Percentiles rank a stretch among this genome's conserved stretches.
These are phyloP conservation scores for Pachyramphus minor DNA, from an alignment of 2,113 vertebrate species.

Conservation along the genomic window DNA sequence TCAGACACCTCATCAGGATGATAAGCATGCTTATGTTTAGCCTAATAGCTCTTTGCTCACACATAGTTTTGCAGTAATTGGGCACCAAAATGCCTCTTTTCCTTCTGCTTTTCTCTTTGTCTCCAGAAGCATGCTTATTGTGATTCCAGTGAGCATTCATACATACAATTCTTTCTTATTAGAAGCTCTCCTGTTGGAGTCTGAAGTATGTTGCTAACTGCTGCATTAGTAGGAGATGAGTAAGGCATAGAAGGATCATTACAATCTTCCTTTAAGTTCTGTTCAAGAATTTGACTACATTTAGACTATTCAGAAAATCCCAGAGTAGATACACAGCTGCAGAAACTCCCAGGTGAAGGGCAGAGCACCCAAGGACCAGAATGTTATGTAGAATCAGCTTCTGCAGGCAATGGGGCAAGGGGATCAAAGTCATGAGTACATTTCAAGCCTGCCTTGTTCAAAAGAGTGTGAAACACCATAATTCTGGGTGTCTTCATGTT, in stretches of 20 bases:
- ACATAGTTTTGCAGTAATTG: not conserved
- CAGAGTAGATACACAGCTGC: not conserved
- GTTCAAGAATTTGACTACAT: not conserved
- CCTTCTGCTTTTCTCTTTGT: not conserved
- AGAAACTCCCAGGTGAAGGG: not conserved
- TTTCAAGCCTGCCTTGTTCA: not conserved
- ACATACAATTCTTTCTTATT: not conserved
- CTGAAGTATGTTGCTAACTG: not conserved
- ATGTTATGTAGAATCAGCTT: not conserved
- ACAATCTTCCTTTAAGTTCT: not conserved
- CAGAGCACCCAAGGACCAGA: rapidly evolving
- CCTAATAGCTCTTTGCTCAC: not conserved
- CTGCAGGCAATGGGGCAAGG: not conserved
- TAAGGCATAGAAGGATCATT: not conserved
- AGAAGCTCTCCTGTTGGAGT: not conserved
- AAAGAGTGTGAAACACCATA: not conserved
- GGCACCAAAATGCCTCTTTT: not conserved
- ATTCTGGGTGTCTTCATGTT: not conserved
- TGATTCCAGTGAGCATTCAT: not conserved
- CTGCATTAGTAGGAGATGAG: not conserved
- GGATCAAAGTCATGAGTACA: not conserved
- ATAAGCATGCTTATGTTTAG: not conserved
- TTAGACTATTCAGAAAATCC: not conserved
- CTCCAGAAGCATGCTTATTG: not conserved
- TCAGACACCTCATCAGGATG: not conserved